These are phyloP conservation scores for Chaunax sp. DNA, from an alignment of 2,797 vertebrate species.

Conservation along the genomic window DNA sequence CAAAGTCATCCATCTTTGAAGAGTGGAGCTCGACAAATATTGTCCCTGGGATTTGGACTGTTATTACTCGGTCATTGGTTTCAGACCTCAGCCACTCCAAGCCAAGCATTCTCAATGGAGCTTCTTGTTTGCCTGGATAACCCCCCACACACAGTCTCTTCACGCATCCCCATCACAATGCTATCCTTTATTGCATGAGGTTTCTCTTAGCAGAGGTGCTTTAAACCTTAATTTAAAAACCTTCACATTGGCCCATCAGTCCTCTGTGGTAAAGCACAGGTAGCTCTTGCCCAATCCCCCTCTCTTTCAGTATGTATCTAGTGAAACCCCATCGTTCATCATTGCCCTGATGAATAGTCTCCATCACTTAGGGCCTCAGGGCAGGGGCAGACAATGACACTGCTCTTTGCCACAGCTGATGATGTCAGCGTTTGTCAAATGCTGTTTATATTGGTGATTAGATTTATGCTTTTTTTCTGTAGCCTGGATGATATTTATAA, in stretches of 20 bases:
- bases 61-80: slow-evolving; percentile 83
- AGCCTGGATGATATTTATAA: slow-evolving; percentile 23
- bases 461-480: slow-evolving; percentile 61
- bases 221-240: slow-evolving; percentile 77
- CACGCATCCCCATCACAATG: slow-evolving; percentile 76
- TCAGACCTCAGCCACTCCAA: slow-evolving; percentile 73
- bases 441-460: slow-evolving; percentile 86
- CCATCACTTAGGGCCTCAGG: slow-evolving; percentile 74
- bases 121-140: slow-evolving; percentile 72
- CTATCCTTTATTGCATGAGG: slow-evolving; percentile 68
- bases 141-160: slow-evolving; percentile 53
- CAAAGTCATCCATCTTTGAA: slow-evolving; percentile 81
- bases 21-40: slow-evolving; percentile 80
- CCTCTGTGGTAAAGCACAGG: slow-evolving; percentile 64
- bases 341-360: slow-evolving; percentile 84
- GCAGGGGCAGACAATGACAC: slow-evolving; percentile 78
- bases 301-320: slow-evolving; percentile 40
- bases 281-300: slow-evolving; percentile 60
- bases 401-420: slow-evolving; percentile 77
- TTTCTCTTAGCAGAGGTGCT: slow-evolving; percentile 61
- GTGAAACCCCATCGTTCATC: slow-evolving; percentile 77
- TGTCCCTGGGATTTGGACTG: slow-evolving; percentile 81
- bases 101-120: slow-evolving; percentile 72
- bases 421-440: slow-evolving; percentile 85
- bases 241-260: slow-evolving; percentile 57